Evolutionary conservation across 2,797 vertebrate genomes (phyloP).

Genomic region (Esox lucius): DNA sequence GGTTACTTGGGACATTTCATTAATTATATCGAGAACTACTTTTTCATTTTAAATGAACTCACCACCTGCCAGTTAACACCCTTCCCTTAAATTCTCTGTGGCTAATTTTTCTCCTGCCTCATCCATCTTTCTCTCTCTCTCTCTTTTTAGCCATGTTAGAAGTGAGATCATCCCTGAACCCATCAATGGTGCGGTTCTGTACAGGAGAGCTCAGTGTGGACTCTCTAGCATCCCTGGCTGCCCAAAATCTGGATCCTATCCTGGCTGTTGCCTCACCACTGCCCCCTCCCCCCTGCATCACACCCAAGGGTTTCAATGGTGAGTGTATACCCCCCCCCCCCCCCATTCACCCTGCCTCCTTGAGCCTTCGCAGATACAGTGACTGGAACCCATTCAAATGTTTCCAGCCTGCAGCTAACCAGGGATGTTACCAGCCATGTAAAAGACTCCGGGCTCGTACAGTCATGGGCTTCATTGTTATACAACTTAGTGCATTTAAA

Average conservation of each 20-base stretch:
- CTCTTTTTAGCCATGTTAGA: conserved; percentile 76
- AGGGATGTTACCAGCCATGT: no score
- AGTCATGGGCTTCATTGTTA: no score
- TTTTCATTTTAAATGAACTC: background rate
- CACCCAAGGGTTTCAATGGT: conserved; percentile 84
- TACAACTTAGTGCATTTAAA: no score
- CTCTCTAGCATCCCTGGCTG: conserved; percentile 59
- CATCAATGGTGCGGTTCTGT: conserved; percentile 82
- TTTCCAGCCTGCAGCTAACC: no score
- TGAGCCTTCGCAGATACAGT: background rate
- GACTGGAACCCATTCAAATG: no score
- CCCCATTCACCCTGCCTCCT: background rate
- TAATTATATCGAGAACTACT: background rate
- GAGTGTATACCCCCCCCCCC: conserved; percentile 37
- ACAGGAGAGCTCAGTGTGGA: conserved; percentile 74
- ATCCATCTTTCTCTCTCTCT: background rate
- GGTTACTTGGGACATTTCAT: background rate
- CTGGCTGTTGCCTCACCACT: conserved; percentile 69
- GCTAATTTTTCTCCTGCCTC: background rate
- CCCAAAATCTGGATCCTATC: conserved; percentile 78
- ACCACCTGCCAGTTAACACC: background rate
- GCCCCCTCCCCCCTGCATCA: conserved; percentile 59
- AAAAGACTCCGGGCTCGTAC: no score
- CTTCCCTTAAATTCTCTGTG: background rate
- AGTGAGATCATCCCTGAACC: conserved; percentile 76